Conservation (phyloP, 2,797 vertebrate genomes). For the Acrossocheilus wenchowensis region DNA sequence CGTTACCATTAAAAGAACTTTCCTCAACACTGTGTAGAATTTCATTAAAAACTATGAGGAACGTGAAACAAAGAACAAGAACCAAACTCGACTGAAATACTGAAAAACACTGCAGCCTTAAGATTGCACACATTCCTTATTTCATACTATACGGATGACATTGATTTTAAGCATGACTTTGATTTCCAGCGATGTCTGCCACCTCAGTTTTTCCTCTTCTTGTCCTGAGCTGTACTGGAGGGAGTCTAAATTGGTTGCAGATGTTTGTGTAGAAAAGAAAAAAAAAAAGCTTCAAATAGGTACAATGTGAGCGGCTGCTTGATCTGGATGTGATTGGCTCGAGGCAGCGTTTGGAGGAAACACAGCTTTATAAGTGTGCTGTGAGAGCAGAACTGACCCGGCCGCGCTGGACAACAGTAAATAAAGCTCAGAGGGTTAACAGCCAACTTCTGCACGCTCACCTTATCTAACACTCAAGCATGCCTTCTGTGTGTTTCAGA, state of each 20-base stretch:
- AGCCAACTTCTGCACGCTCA: not conserved
- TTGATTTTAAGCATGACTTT: conserved; percentile 28
- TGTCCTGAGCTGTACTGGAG: conserved; percentile 63
- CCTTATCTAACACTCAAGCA: conserved; percentile 1
- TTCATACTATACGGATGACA: not conserved
- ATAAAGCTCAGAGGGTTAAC: not conserved
- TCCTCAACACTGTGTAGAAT: too few species aligned
- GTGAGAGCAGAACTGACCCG: not conserved
- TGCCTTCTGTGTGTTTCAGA: conserved; percentile 13
- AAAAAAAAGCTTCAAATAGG: conserved; percentile 54
- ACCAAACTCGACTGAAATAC: not conserved
- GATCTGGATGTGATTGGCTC: conserved; percentile 53
- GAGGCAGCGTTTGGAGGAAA: conserved; percentile 17
- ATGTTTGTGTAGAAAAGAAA: conserved; percentile 68
- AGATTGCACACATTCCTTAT: not conserved
- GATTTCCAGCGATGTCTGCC: conserved; percentile 60
- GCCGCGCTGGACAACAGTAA: not conserved
- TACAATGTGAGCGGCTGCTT: conserved; percentile 50
- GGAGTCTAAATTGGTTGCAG: conserved; percentile 77
- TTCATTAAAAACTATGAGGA: not conserved
- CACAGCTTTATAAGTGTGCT: not conserved
- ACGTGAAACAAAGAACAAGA: not conserved
- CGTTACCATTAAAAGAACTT: too few species aligned
- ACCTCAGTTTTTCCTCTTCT: conserved; percentile 64
- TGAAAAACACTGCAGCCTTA: not conserved